phyloP scores from a whole-genome alignment of 2,113 vertebrate species.

The Azemiops feae region DNA sequence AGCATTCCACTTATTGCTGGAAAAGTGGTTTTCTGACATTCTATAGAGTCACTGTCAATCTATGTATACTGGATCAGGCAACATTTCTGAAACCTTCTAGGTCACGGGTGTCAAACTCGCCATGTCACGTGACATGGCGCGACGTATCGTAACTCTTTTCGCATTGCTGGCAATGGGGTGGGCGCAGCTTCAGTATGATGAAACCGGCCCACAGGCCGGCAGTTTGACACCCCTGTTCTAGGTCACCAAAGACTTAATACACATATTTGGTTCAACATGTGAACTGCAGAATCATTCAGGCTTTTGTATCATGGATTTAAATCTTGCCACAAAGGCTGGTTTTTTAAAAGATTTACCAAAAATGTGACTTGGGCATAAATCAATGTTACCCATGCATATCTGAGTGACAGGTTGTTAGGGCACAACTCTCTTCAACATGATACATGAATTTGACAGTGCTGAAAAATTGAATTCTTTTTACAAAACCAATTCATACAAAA shows the following conservation, averaged over 20 bases:
- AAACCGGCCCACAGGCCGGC: too few species aligned
- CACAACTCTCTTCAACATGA: neutral
- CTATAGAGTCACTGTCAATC: neutral
- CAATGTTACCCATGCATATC: slow-evolving; percentile 1
- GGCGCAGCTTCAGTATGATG: too few species aligned
- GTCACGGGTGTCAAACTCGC: neutral
- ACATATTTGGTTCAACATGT: neutral
- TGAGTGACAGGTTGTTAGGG: slow-evolving; percentile 10
- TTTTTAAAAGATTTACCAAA: neutral
- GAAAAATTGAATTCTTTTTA: neutral
- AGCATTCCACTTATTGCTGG: neutral
- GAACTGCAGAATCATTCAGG: neutral
- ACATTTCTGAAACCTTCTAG: neutral
- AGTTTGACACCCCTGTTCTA: too few species aligned
- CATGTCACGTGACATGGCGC: too few species aligned
- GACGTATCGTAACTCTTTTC: too few species aligned
- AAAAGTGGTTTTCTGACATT: neutral
- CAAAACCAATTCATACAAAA: neutral
- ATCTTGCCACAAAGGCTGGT: neutral
- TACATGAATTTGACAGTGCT: neutral
- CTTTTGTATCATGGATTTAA: neutral
- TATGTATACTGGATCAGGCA: neutral
- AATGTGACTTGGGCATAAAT: slow-evolving; percentile 13
- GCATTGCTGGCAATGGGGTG: too few species aligned
- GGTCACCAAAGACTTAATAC: neutral